Evolutionary conservation across 1,140 invertebrate genomes (phyloP).

Genomic region (Drosophila melanica): DNA sequence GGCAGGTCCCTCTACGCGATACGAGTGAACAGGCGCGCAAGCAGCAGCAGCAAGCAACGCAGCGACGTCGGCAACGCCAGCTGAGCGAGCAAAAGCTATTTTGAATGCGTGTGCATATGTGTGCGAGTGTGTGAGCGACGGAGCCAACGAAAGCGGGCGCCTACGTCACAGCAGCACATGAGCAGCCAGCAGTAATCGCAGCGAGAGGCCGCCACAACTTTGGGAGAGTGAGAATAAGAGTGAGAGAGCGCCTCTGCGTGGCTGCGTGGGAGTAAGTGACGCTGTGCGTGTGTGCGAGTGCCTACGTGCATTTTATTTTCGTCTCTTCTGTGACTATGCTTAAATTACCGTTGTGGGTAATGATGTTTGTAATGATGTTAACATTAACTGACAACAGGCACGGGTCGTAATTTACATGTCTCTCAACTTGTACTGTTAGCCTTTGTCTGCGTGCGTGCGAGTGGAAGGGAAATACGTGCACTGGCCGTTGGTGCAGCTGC

Average conservation of each 20-base stretch:
- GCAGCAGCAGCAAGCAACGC: conserved; percentile 41
- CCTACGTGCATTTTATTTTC: conserved; percentile 21
- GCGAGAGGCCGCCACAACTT: conserved; percentile 6
- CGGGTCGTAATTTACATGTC: conserved; percentile 51
- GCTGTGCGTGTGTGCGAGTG: conserved; percentile 5
- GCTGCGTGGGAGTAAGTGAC: conserved; percentile 50
- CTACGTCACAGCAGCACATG: conserved; percentile 54
- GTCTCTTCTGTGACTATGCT: conserved; percentile 27
- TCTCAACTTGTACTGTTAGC: conserved; percentile 13
- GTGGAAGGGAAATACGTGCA: too few species aligned
- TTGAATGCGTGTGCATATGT: conserved; percentile 10
- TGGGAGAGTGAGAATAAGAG: conserved; percentile 20
- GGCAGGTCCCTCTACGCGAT: conserved; percentile 83
- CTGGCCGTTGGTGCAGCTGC: not conserved
- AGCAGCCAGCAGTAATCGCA: conserved; percentile 21
- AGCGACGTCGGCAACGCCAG: conserved; percentile 34
- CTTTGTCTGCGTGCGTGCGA: conserved; percentile 11
- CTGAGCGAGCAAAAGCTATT: conserved; percentile 36
- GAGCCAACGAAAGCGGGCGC: conserved; percentile 37
- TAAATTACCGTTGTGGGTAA: conserved; percentile 49
- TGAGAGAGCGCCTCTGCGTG: conserved; percentile 20
- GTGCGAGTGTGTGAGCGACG: conserved; percentile 18
- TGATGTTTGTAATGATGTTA: conserved; percentile 27
- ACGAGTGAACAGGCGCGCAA: conserved; percentile 73
- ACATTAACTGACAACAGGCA: conserved; percentile 49